Base-by-base conservation (phyloP, 2,888 invertebrate genomes). In the Sarcophaga variegata region DNA sequence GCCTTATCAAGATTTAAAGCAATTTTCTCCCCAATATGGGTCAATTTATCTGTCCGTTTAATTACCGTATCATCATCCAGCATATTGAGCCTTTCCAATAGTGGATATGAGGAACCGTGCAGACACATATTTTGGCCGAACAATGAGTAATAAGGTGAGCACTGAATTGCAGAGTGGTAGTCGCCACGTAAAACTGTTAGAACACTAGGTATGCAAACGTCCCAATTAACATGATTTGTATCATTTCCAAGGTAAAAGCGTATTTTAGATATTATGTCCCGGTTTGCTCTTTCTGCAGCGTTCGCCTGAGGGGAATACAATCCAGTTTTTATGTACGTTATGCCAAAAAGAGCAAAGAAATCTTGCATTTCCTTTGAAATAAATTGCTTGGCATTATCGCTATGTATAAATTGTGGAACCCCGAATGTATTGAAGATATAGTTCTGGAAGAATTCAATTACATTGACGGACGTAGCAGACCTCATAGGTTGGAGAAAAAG, bases 281-380 rank as follows among this genome's bases (percentile, higher is more conserved):
- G n/a, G 75, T 87, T 84, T 5, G 71, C 87, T 22, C 81, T 63
- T n/a, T 87, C 80, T 1, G 76, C 71, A 4, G 83, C 81, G 45
- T 86, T 86, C 1, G 83, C 87, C 62, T 87, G 81, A 2, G 87
- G 83, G 3, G 81, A 72, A 25, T 81, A 81, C 3, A 71, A 62
- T 3, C 67, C 85, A 1, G 77, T 81, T 6, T 45, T 78, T 2
- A 82, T 37, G n/a, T 85, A 82, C 3, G 45, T 69, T 2, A 82
- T 67, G 5, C 82, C 85, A 54, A 72, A 78, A 2, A 12, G 47
- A 5, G 25, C 6, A 5, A 85, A 27, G 37, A 85, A 77, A 14
- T 76, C 54, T 4, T 14, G 12, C 45, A 85, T 72, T 14, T 66
- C 64, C 5, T 76, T 67, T 1, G 81, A 85, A 11, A 64, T 64